Evolutionary conservation across 1,140 invertebrate species (phyloP).

Genomic region (Thrips palmi): DNA sequence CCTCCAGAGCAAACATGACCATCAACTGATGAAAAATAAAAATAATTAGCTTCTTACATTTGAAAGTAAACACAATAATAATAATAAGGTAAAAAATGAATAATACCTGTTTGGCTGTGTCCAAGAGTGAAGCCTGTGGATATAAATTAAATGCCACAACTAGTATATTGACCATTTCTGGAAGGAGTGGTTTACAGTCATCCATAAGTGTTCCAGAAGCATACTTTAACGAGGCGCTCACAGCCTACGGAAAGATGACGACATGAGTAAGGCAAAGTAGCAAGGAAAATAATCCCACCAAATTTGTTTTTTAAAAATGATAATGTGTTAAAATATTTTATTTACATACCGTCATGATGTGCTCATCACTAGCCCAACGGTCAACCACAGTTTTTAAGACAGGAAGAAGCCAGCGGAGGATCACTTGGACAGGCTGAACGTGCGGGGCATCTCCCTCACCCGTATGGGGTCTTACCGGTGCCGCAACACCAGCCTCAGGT

Average conservation of each 20-base stretch:
- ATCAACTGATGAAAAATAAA: too few relatives aligned
- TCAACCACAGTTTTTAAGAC: slow-evolving; percentile 31
- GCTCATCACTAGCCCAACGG: slow-evolving; percentile 32
- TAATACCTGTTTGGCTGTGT: slow-evolving; percentile 47
- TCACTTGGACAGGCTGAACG: slow-evolving; percentile 29
- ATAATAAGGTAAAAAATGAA: slow-evolving; percentile 4
- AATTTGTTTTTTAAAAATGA: too few relatives aligned
- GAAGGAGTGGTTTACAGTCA: slow-evolving; percentile 38
- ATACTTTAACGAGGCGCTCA: slow-evolving; percentile 42
- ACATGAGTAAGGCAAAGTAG: too few relatives aligned
- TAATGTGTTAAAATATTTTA: too few relatives aligned
- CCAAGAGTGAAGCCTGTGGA: slow-evolving; percentile 46
- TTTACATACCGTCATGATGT: slow-evolving; percentile 38
- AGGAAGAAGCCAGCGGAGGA: slow-evolving; percentile 39
- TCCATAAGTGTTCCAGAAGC: slow-evolving; percentile 43
- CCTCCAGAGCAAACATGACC: too few relatives aligned
- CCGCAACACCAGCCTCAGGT: too few relatives aligned
- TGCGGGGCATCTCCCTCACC: slow-evolving; percentile 22
- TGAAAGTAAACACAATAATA: too few relatives aligned
- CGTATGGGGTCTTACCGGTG: slow-evolving; percentile 9
- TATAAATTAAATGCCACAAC: slow-evolving; percentile 42
- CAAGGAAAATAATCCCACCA: too few relatives aligned
- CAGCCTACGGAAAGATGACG: slow-evolving; percentile 4
- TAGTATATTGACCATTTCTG: slow-evolving; percentile 47
- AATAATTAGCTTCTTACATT: too few relatives aligned